These are phyloP conservation scores for Hetaerina americana DNA, from an alignment of 1,140 invertebrate genomes.

Conservation along the genomic window DNA sequence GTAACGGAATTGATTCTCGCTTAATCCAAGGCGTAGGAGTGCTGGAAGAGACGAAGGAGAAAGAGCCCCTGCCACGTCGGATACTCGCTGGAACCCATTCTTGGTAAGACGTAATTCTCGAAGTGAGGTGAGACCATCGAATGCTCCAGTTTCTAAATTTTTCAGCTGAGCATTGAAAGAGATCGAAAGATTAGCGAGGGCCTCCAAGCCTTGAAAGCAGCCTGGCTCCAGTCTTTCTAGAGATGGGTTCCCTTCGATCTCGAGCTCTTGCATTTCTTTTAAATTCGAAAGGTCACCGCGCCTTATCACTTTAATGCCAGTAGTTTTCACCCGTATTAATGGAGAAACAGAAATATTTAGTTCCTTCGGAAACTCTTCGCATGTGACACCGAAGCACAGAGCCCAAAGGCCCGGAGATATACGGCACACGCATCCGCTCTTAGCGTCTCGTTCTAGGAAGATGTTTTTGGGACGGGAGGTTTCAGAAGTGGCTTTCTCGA, in stretches of 20 bases:
- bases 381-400: not conserved
- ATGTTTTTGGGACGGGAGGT: not conserved
- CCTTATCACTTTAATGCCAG: not conserved
- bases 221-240: not conserved
- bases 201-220: not conserved
- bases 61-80: slow-evolving; percentile 24
- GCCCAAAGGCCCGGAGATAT: not conserved
- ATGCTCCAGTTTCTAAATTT: slow-evolving; percentile 16
- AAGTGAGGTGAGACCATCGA: slow-evolving; percentile 24
- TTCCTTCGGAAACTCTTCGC: not conserved
- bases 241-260: not conserved
- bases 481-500: not conserved
- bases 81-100: slow-evolving; percentile 28
- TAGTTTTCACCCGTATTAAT: not conserved
- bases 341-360: not conserved
- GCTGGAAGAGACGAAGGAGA: slow-evolving; percentile 24
- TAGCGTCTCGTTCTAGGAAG: not conserved
- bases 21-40: slow-evolving; percentile 26
- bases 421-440: not conserved
- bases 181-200: not conserved
- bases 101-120: slow-evolving; percentile 30
- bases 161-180: slow-evolving; percentile 5
- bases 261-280: not conserved
- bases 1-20: slow-evolving; percentile 27
- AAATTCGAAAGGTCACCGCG: not conserved